Conservation (phyloP, 2,113 vertebrate species). For the Gobio gobio region DNA sequence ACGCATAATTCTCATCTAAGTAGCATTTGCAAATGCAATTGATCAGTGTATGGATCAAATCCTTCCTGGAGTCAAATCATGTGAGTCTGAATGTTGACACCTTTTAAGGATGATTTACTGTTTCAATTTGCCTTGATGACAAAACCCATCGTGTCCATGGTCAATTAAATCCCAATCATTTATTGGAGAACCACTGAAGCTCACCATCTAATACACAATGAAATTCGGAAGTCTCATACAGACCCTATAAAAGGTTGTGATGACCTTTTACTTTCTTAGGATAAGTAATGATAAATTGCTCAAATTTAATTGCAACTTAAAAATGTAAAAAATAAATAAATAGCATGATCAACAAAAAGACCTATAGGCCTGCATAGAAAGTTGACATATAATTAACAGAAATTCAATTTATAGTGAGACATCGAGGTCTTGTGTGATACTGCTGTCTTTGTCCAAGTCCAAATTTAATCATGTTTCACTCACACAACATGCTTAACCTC, state of each 20-base stretch:
- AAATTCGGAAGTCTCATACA: background rate
- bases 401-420: background rate
- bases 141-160: conserved; percentile 29
- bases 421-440: background rate
- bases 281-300: conserved; percentile 6
- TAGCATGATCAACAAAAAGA: conserved; percentile 9
- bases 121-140: conserved; percentile 63
- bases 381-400: conserved; percentile 7
- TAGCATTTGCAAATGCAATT: conserved; percentile 46
- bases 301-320: conserved; percentile 8
- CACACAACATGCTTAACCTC: background rate
- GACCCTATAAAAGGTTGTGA: conserved; percentile 16
- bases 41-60: conserved; percentile 53
- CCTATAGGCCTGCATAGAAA: background rate
- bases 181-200: conserved; percentile 45
- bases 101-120: conserved; percentile 71
- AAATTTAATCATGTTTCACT: background rate
- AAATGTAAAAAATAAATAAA: conserved; percentile 14
- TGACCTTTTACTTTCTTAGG: background rate
- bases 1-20: conserved; percentile 33
- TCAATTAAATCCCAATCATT: conserved; percentile 55
- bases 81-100: conserved; percentile 50
- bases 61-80: conserved; percentile 35
- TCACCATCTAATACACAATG: background rate
- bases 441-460: background rate